These are phyloP conservation scores for Xylocampa areola DNA, from an alignment of 2,888 invertebrate species.

Conservation along the genomic window DNA sequence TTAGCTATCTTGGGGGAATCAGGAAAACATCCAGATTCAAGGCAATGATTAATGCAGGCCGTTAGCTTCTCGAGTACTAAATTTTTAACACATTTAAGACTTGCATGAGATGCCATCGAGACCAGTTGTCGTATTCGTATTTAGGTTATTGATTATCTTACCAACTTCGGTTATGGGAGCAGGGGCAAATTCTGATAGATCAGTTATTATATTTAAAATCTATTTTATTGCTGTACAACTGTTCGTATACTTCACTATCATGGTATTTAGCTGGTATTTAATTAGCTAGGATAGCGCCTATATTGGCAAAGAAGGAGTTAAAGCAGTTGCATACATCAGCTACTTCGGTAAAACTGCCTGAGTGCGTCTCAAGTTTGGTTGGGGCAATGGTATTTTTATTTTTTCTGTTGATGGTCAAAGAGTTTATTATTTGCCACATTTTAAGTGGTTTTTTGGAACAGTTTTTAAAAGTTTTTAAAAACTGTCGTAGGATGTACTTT, in stretches of 20 bases:
- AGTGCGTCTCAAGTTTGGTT: background rate
- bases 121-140: background rate
- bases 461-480: constrained; percentile 1
- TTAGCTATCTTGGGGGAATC: background rate
- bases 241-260: background rate
- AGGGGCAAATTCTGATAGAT: background rate
- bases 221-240: background rate
- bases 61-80: no score
- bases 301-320: constrained; percentile 6
- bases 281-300: background rate
- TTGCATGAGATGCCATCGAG: background rate
- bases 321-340: constrained; percentile 1
- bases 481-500: constrained; percentile 2
- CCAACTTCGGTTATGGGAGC: background rate
- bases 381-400: background rate
- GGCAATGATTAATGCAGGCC: background rate
- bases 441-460: constrained; percentile 5
- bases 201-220: background rate
- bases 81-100: background rate
- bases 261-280: background rate
- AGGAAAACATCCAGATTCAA: background rate
- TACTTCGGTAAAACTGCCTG: background rate
- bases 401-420: constrained; percentile 1
- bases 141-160: background rate
- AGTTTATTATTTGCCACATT: constrained; percentile 9